These are phyloP conservation scores for Heliconius charithonia DNA, from an alignment of 2,888 invertebrate genomes.

Conservation along the genomic window DNA sequence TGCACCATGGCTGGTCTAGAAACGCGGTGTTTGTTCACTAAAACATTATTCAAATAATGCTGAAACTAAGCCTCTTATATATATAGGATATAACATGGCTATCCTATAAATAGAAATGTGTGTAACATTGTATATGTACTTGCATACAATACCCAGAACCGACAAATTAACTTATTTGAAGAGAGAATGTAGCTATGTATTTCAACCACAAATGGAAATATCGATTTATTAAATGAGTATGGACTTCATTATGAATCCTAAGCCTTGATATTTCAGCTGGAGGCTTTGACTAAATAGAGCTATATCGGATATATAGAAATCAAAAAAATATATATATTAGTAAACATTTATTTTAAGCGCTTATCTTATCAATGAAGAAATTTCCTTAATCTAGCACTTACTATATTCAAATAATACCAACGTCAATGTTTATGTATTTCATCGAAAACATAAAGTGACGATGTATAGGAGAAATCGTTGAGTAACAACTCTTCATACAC, in stretches of 20 bases:
- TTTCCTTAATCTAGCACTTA: not conserved
- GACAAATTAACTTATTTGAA: slow-evolving; percentile 33
- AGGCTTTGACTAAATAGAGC: not conserved
- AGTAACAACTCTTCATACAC: slow-evolving; percentile 23
- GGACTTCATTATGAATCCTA: not conserved
- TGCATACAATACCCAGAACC: slow-evolving; percentile 26
- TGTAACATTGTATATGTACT: slow-evolving; percentile 16
- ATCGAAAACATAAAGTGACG: slow-evolving; percentile 14
- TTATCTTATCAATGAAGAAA: not conserved
- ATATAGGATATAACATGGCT: slow-evolving; percentile 33
- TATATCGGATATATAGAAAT: not conserved
- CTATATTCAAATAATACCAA: slow-evolving; percentile 5
- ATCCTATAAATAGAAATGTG: slow-evolving; percentile 39
- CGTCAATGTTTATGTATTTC: not conserved
- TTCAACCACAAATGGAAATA: slow-evolving; percentile 5
- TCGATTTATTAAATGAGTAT: not conserved
- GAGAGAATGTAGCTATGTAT: slow-evolving; percentile 23
- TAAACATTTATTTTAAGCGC: too few relatives aligned
- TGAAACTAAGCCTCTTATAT: slow-evolving; percentile 39
- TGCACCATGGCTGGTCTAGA: too few relatives aligned
- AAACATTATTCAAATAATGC: slow-evolving; percentile 23
- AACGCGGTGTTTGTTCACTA: not conserved
- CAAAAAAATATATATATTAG: too few relatives aligned
- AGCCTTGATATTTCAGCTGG: not conserved
- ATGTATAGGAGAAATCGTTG: slow-evolving; percentile 9